These are phyloP conservation scores for Panonychus citri DNA, from an alignment of 1,140 invertebrate genomes.

Conservation along the genomic window DNA sequence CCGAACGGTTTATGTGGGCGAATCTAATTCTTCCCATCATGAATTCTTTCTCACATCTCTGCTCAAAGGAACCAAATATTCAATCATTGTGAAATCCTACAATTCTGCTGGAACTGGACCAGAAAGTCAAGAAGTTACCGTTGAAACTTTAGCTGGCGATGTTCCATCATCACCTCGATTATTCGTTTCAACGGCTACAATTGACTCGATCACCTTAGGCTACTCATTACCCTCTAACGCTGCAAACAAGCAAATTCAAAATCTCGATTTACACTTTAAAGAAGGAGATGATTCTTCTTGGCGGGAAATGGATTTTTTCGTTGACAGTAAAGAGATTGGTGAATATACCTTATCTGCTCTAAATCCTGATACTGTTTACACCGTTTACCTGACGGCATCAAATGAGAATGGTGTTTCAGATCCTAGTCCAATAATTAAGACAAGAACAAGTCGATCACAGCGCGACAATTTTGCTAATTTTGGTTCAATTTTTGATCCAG, in stretches of 20 bases:
- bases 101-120: constrained; percentile 17
- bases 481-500: not conserved
- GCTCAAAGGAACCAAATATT: constrained; percentile 15
- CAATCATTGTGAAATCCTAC: constrained; percentile 16
- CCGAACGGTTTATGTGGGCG: not conserved
- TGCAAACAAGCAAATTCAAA: constrained; percentile 1
- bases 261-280: constrained; percentile 10
- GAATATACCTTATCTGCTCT: not conserved
- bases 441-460: not conserved
- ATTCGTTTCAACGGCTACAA: not conserved
- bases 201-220: not conserved
- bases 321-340: not conserved
- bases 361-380: constrained; percentile 9
- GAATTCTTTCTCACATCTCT: constrained; percentile 16
- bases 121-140: constrained; percentile 14
- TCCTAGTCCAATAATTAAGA: constrained; percentile 10
- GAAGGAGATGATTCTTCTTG: constrained; percentile 7
- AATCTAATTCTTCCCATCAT: not conserved
- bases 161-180: constrained; percentile 12
- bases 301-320: constrained; percentile 4
- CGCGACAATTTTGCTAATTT: not conserved
- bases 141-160: constrained; percentile 16
- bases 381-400: constrained; percentile 14
- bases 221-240: constrained; percentile 2
- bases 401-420: constrained; percentile 14